A percentile compares a stretch with the other conserved stretches of the same genome.
Conservation (phyloP, 2,888 invertebrate genomes). For the Apantesis nais region DNA sequence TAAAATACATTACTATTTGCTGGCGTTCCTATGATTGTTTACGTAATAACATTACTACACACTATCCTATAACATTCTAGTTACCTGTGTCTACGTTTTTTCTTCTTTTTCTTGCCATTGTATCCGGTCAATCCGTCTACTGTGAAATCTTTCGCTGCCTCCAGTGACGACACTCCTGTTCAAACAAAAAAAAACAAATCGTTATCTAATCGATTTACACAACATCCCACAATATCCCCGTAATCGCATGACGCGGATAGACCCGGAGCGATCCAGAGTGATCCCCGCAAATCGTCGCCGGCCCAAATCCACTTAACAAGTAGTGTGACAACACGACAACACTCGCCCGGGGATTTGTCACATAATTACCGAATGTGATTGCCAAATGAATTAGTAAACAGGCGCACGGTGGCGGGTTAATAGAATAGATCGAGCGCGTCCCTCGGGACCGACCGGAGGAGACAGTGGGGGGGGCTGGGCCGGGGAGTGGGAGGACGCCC, state of each 20-base stretch:
- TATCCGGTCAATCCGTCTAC: slow-evolving; percentile 92
- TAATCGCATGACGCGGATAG: slow-evolving; percentile 13
- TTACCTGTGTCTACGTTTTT: slow-evolving; percentile 95
- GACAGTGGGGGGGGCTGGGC: slow-evolving; percentile 18
- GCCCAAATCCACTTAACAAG: slow-evolving; percentile 52
- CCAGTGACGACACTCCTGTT: slow-evolving; percentile 89
- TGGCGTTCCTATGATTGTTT: too few species aligned
- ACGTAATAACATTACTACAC: too few species aligned
- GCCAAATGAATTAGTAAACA: slow-evolving; percentile 81
- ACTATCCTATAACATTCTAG: slow-evolving; percentile 52
- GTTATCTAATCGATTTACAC: slow-evolving; percentile 25
- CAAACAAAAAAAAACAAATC: slow-evolving; percentile 24
- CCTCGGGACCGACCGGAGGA: slow-evolving; percentile 43
- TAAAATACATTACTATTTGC: too few species aligned
- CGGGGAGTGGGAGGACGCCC: slow-evolving; percentile 39
- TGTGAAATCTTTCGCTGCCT: slow-evolving; percentile 93
- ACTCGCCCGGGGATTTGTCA: slow-evolving; percentile 65
- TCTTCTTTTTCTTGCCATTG: slow-evolving; percentile 97
- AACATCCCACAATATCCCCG: slow-evolving; percentile 11
- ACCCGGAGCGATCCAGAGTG: slow-evolving; percentile 14
- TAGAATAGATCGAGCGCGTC: slow-evolving; percentile 60
- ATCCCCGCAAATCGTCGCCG: slow-evolving; percentile 38
- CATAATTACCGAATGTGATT: slow-evolving; percentile 81
- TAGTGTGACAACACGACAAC: slow-evolving; percentile 49
- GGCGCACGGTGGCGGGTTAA: slow-evolving; percentile 61